These are phyloP conservation scores for Eremophila alpestris DNA, from an alignment of 2,797 vertebrate genomes.

Conservation along the genomic window DNA sequence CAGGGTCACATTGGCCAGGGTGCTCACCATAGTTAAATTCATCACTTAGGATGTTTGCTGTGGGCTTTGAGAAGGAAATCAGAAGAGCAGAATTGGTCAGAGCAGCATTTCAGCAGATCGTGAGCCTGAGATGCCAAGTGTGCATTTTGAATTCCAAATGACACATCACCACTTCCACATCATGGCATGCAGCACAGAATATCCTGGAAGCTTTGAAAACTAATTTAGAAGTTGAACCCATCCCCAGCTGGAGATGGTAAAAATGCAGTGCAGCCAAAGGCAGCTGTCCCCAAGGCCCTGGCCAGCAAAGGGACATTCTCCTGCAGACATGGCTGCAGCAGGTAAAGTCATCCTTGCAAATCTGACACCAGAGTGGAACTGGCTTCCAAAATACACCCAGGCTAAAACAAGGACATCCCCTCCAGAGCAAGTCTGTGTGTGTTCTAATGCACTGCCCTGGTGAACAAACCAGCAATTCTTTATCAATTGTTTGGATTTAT, in stretches of 20 bases:
- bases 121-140: background rate
- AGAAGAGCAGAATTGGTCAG: background rate
- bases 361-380: background rate
- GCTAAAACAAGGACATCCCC: background rate
- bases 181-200: background rate
- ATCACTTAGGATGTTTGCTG: conserved; percentile 7
- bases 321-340: background rate
- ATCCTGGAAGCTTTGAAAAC: background rate
- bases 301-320: background rate
- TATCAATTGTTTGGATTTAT: background rate
- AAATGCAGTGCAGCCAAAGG: background rate
- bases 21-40: conserved; percentile 3
- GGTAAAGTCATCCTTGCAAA: background rate
- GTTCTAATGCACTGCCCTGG: background rate
- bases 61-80: background rate
- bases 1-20: background rate
- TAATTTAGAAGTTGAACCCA: background rate
- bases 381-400: background rate
- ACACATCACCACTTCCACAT: background rate
- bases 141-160: background rate
- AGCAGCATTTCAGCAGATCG: conserved; percentile 10
- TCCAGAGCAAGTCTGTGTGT: background rate
- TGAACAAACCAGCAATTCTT: background rate
- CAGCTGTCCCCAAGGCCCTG: background rate
- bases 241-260: background rate